A percentile compares a stretch with the other conserved stretches of the same genome.
These are phyloP conservation scores for Pyrrhia umbra DNA, from an alignment of 2,888 invertebrate genomes.

Conservation along the genomic window DNA sequence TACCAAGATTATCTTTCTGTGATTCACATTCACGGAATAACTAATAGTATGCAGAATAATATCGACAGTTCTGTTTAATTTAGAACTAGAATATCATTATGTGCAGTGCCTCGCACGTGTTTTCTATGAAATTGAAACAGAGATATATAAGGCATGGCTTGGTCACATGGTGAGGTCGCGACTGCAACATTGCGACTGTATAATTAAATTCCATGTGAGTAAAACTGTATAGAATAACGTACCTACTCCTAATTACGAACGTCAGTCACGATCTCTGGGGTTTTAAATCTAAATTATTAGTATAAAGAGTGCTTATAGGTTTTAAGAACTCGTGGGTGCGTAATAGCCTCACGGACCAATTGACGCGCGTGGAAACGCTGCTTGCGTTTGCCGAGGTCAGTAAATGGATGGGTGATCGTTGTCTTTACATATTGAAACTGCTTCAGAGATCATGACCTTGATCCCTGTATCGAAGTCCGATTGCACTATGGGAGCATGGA, in stretches of 20 bases:
- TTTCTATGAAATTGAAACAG: background rate
- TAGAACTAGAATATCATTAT: background rate
- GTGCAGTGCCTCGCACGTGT: constrained; percentile 1
- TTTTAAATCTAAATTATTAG: constrained; percentile 16
- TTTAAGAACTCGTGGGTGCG: background rate
- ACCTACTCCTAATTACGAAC: background rate
- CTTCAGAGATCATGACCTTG: too few species aligned
- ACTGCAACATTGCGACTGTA: background rate
- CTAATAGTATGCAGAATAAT: too few species aligned
- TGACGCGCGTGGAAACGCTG: too few species aligned
- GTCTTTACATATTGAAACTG: too few species aligned
- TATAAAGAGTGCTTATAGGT: background rate
- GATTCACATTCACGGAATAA: too few species aligned
- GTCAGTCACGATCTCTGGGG: constrained; percentile 23
- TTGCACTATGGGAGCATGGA: too few species aligned
- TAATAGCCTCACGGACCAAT: too few species aligned
- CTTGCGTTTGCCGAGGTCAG: background rate
- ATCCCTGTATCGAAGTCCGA: too few species aligned
- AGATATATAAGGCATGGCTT: background rate
- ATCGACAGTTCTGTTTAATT: too few species aligned
- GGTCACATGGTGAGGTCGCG: background rate
- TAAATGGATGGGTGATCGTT: background rate
- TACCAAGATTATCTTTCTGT: too few species aligned
- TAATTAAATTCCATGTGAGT: constrained; percentile 14
- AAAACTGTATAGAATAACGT: background rate